Base-by-base conservation (phyloP, 2,888 invertebrate species). In the Colostygia pectinataria region DNA sequence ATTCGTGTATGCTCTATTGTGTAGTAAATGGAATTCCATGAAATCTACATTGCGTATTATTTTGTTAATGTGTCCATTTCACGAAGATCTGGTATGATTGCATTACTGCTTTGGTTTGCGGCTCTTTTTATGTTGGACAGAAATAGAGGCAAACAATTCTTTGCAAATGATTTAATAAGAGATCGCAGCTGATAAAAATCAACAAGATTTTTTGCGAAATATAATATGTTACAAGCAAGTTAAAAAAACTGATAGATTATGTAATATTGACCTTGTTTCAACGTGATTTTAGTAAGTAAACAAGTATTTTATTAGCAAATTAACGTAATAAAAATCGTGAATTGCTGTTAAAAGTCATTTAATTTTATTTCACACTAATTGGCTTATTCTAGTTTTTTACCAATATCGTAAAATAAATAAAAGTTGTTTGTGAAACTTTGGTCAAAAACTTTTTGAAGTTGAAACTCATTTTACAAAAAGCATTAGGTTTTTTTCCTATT, bases 1-100 rank as follows among this genome's bases (percentile, higher is more conserved):
- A 80, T 83, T 83, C 83, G 83, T 82, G 80, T 87, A 80, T 83
- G 83, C 83, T 85, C 83, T 85, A 87, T 87, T 89, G 87, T 87
- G 71, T 77, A 68, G 80, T 77, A 81, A 88, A 85, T 85, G 79
- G 80, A 83, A 85, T 83, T 82, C 80, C 77, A 77, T 79, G 67
- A 67, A 71, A 74, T 74, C 74, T 68, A 69, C 68, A 67, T 80
- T 80, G 72, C 77, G 71, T 72, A 66, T 51, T 59, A 71, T 64
- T 66, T 65, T 65, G 71, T 69, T 69, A 68, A 66, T 59, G 65
- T 60, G 60, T 47, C 75, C 76, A 76, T 59, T 65, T 55, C 66
- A 60, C 50, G 40, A 52, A 68, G 75, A 66, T 52, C 75, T 56
- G 46, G 52, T 53, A 48, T 49, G 34, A 34, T 34, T 48, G 42